These are phyloP conservation scores for Slavum lentiscoides DNA, from an alignment of 2,888 invertebrate genomes.

Conservation along the genomic window DNA sequence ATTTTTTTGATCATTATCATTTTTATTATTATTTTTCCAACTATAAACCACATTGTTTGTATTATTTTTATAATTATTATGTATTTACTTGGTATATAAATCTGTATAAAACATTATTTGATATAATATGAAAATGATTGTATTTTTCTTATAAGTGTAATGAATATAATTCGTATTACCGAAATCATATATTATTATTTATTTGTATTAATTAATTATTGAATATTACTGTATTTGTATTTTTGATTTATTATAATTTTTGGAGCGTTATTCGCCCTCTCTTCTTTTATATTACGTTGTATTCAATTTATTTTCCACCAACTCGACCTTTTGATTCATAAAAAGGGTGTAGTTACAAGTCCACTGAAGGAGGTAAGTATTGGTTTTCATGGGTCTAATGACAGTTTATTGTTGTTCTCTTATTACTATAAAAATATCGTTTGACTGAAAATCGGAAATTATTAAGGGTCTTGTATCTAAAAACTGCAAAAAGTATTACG, in stretches of 20 bases:
- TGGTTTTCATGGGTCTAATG: no score
- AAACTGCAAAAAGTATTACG: no score
- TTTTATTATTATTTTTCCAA: neutral
- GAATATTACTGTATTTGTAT: constrained; percentile 25
- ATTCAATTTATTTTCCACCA: neutral
- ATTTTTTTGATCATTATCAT: neutral
- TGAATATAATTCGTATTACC: constrained; percentile 26
- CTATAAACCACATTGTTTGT: neutral
- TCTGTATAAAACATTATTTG: constrained; percentile 28
- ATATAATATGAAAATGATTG: neutral
- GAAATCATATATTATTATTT: constrained; percentile 37
- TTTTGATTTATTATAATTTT: constrained; percentile 38
- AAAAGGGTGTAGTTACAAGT: no score
- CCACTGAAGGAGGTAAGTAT: no score
- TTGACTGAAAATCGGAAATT: no score
- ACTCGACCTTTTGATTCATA: neutral
- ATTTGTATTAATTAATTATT: constrained; percentile 39
- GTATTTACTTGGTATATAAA: constrained; percentile 28
- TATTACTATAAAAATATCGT: no score
- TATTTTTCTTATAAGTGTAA: constrained; percentile 24
- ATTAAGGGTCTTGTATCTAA: no score
- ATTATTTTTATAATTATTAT: constrained; percentile 16
- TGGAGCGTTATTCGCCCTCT: constrained; percentile 20
- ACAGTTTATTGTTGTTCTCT: no score
- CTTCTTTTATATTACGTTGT: neutral